Evolutionary conservation across 2,113 vertebrate genomes (phyloP), one percentile per base, ranked within the genome.

Genomic region (Neolamprologus fasciatus): DNA sequence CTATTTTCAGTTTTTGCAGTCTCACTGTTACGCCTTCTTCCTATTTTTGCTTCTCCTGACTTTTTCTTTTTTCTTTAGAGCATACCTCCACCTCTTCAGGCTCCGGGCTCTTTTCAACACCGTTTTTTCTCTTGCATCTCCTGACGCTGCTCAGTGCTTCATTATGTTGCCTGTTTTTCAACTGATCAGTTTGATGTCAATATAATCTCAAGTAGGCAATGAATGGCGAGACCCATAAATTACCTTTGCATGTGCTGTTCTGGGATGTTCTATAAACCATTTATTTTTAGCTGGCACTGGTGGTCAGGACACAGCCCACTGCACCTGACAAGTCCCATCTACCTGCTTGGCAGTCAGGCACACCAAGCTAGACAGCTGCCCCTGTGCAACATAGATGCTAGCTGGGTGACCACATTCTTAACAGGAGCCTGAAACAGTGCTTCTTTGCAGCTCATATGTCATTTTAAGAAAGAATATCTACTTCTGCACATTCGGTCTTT

Each of bases 251-350:
- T 17, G 16, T 35, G 26, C 26, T 45, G 14, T 14, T 91, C 28
- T 78, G 11, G 21, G 23, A 37, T 0, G 0, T 66, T 37, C 61
- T 66, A 37, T 37, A 61, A 68, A 89, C 76, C 50, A 89, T 66
- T 3, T 58, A 17, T 76, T 86, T 50, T 83, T 2, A 83, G 9
- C 58, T 86, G 80, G 37, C 53, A 66, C 58, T 35, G 11, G 14
- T 68, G 37, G 63, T 66, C 28, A 21, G 40, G 84, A 58, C 78
- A 81, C 63, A 81, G 55, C 80, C 80, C 40, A 21, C 63, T 53
- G 89, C 86, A 86, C 82, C 88, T 83, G 47, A 80, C 86, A 84
- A 82, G 57, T 84, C 45, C 51, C 66, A 54, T 82, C 90, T 81
- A 82, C 71, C 3, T 66, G 13, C 33, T 28, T 31, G 63, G 84